A percentile compares a stretch with the other conserved stretches of the same genome.
Conservation (phyloP, 2,797 vertebrate genomes). For the Gadopsis bispinosus region DNA sequence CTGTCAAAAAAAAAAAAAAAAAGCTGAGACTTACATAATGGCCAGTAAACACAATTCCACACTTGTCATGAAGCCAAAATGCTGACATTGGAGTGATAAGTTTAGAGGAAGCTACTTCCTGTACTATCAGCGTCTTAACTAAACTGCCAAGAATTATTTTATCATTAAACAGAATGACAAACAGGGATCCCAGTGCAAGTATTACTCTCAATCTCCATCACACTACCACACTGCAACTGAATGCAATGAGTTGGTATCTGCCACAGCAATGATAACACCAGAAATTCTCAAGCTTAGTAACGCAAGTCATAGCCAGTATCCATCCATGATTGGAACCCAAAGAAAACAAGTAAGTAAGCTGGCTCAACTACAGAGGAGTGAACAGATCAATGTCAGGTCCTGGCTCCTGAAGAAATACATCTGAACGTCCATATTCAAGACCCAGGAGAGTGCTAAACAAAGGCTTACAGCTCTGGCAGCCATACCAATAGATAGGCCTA, state of each 20-base stretch:
- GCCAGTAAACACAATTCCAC: not conserved
- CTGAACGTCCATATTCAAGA: constrained; percentile 33
- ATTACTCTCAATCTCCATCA: not conserved
- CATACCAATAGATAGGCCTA: constrained; percentile 16
- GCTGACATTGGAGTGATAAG: not conserved
- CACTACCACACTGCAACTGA: not conserved
- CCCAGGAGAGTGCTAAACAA: constrained; percentile 46
- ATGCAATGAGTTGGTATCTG: not conserved
- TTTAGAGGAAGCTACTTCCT: not conserved
- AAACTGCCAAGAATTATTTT: not conserved
- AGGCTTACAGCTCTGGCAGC: constrained; percentile 37
- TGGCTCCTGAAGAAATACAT: constrained; percentile 41
- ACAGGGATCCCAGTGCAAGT: not conserved
- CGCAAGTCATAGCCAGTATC: constrained; percentile 7
- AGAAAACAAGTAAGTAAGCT: constrained; percentile 30
- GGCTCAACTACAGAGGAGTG: constrained; percentile 42
- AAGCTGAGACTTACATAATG: not conserved
- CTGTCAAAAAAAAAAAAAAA: too few species aligned
- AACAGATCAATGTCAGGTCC: constrained; percentile 43
- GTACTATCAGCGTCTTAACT: not conserved
- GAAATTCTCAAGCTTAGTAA: constrained; percentile 15
- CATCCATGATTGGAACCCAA: constrained; percentile 22
- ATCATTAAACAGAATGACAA: not conserved
- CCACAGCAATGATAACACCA: constrained; percentile 1
- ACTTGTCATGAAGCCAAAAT: not conserved